Base-by-base conservation (phyloP, 2,113 vertebrate genomes). In the Conger conger region DNA sequence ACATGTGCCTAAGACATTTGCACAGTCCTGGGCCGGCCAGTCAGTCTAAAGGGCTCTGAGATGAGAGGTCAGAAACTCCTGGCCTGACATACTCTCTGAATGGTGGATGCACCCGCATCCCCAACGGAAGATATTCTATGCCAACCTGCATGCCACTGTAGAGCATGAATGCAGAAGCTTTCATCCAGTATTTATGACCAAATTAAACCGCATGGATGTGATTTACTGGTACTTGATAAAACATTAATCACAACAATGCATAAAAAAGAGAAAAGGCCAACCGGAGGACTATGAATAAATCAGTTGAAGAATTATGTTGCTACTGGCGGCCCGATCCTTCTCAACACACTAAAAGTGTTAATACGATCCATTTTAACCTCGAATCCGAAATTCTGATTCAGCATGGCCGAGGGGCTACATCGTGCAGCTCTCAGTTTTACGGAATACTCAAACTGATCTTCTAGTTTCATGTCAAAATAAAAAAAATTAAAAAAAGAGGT, bases 241-340 rank as follows among this genome's bases (percentile, higher is more conserved):
- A 54, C 35, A 82, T 82, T 18, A 6, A 82, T 82, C 50, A 35
- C 33, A 50, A 50, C 45, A 81, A 53, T 7, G n/a, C n/a, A n/a
- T n/a, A n/a, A n/a, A n/a, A n/a, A n/a, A 23, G 0, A 27, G 20
- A 81, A 82, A 57, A 57, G 38, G 53, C 68, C 54, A 17, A 36
- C 13, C 50, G 36, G 2, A 33, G 45, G 15, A 57, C 53, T 60
- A 82, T 82, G 80, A 82, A 82, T 57, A 82, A 82, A 57, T 82
- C 36, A 53, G 79, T 16, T 81, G 20, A 50, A 50, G 45, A 8
- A 13, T 1, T 15, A 50, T 13, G 11, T 50, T 27, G 4, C 54
- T 63, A 2, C 20, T 27, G 18, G 57, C 11, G 1, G 27, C 68
- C 7, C 30, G 5, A 20, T 30, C 15, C 0, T 36, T 54, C 53